Base-by-base conservation (phyloP, 2,888 invertebrate species). In the Stenodera caucasica region DNA sequence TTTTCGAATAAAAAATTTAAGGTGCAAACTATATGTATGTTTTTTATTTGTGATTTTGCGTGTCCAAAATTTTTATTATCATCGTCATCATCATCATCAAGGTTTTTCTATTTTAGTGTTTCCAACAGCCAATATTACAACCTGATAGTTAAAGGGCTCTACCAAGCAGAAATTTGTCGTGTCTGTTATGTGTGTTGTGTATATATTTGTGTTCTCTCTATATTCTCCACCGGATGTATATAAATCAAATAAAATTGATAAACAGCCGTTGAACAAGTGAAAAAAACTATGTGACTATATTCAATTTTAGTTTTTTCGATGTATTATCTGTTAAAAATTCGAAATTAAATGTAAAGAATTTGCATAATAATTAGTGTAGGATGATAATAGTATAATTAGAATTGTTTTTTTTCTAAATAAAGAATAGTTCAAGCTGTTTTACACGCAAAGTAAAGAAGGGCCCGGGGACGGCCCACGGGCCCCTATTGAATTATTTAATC, bases 391-490 rank as follows among this genome's bases (percentile, higher is more conserved):
- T n/a, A 3, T 33, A 33, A 45, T 30, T 30, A 9, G 9, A 12
- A 45, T 6, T n/a, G 12, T 23, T 21, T 45, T n/a, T n/a, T n/a
- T n/a, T n/a, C n/a, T 30, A 30, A 30, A 53, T 8, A 30, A 30
- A 30, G 4, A 30, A 30, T 30, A 26, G 5, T 2, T 57, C 70
- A 74, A 75, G 68, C 77, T 78, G 78, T 78, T 77, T 75, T 77
- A 76, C 69, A 73, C 76, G 72, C 75, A 76, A 72, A 69, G 70
- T 49, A 72, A 70, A 58, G 72, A 71, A 67, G 74, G 73, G 63
- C 74, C 74, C 70, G 73, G 71, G 65, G 70, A 73, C 70, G 75
- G 72, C 70, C 70, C 70, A 56, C 71, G 70, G 64, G 63, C 66
- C 70, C 68, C 71, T 57, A 74, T 73, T 70, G 77, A 77, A 68